A percentile compares a stretch with the other conserved stretches of the same genome.
Conservation (phyloP, 2,113 vertebrate species). For the Pao palembangensis region DNA sequence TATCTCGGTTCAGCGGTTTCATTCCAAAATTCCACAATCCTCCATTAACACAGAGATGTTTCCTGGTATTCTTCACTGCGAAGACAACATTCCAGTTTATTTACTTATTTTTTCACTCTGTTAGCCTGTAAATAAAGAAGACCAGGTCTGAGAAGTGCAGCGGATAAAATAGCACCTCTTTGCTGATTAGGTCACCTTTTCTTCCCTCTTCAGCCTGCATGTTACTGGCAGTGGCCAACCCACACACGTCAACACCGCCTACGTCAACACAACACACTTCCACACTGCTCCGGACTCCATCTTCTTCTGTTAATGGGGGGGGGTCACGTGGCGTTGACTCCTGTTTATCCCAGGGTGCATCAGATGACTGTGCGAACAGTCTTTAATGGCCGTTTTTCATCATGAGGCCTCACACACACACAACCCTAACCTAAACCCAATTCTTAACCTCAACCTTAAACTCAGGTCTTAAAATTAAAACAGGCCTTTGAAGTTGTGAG, state of each 20-base stretch:
- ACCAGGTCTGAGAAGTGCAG: neutral
- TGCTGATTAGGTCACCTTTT: constrained; percentile 11
- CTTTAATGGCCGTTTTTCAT: neutral
- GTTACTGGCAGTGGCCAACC: constrained; percentile 27
- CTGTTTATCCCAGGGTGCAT: constrained; percentile 52
- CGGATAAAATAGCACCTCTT: constrained; percentile 24
- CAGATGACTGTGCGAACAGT: constrained; percentile 30
- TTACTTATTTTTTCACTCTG: too few relatives aligned
- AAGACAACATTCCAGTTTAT: too few relatives aligned
- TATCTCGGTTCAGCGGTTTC: too few relatives aligned
- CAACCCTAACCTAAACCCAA: neutral
- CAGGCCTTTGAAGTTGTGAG: too few relatives aligned
- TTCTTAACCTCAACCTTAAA: too few relatives aligned
- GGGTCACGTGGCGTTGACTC: constrained; percentile 51
- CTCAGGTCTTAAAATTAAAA: too few relatives aligned
- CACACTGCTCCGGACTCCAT: constrained; percentile 25
- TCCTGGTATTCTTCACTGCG: too few relatives aligned
- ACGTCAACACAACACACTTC: constrained; percentile 14
- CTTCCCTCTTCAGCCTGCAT: constrained; percentile 12
- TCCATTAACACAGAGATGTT: too few relatives aligned
- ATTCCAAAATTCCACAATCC: too few relatives aligned
- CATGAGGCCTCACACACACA: constrained; percentile 8
- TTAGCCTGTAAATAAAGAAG: too few relatives aligned
- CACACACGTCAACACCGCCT: constrained; percentile 15
- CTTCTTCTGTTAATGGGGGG: constrained; percentile 62